Base-by-base conservation (phyloP, 2,113 vertebrate genomes). In the Potamarius usumacintae region DNA sequence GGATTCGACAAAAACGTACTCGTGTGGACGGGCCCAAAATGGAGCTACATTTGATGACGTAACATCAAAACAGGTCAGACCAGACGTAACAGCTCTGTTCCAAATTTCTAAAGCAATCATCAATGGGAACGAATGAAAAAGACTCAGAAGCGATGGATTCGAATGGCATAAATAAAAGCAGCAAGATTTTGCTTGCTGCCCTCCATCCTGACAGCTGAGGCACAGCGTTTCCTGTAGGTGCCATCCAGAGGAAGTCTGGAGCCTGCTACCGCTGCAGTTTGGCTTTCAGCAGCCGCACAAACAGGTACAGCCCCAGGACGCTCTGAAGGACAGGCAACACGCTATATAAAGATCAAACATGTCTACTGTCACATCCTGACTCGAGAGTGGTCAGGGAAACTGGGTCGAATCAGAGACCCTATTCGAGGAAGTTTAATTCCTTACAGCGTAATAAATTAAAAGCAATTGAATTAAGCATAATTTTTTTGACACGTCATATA, bases 221-320 rank as follows among this genome's bases (percentile, higher is more conserved):
- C 85, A 89, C 83, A 90, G 85, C 82, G 91, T 90, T 94, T 95
- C 93, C 94, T 94, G 93, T 92, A 92, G 91, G 94, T 94, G 91
- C 88, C 93, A 93, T 92, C 89, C 90, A 92, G 65, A 93, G 94
- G 94, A 94, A 95, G 91, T 94, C 91, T 92, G 93, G 92, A 91
- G 91, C 92, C 88, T 92, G 93, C 91, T 93, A 87, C 91, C 88
- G 91, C 87, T 92, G 90, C 89, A 90, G 93, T 92, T 94, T 92
- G 90, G 83, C 85, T 92, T 94, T 83, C 84, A 89, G 89, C 90
- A 67, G 88, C 85, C 92, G 90, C 91, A 92, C 89, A 92, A 90
- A 91, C 81, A 90, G 63, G 80, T 91, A 85, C 84, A 53, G 86
- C 18, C 89, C 62, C 74, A 91, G 92, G 91, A 91, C 87, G 90